Base-by-base conservation (phyloP, 2,888 invertebrate species). In the Athalia circularis region DNA sequence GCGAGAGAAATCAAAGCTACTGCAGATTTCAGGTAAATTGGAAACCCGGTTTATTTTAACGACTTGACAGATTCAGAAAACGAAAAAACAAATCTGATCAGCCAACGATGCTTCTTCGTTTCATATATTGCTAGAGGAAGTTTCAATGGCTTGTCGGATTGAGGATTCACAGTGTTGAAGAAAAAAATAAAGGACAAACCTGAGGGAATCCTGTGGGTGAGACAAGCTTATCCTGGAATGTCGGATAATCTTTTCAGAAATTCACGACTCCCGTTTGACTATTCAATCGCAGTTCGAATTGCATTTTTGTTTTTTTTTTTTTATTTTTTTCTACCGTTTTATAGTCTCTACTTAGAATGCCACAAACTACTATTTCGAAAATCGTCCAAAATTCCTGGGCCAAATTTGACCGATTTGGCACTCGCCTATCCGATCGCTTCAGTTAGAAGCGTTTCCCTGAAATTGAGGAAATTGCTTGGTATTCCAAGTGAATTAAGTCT, bases 401-500 rank as follows among this genome's bases (percentile, higher is more conserved):
- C 45, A 45, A 64, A 45, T 48, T 48, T n/a, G 48, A 15, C 47
- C 65, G 48, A 65, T 48, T 65, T 15, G 48, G 65, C 48, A 13
- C 4, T 47, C 3, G 7, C 13, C 48, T 3, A 13, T 13, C 6
- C 3, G 6, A 0, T 6, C 61, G 6, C 45, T 11, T 9, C 48
- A n/a, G 8, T n/a, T 11, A 11, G 45, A 9, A 48, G 48, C 65
- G 13, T 65, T 65, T 65, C n/a, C 7, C 13, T 13, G 29, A 65
- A 65, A 65, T 65, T 65, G 65, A 48, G 47, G 65, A 65, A 65
- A 65, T 65, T 48, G 48, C 65, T 65, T 65, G 48, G 48, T 48
- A 65, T 65, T 65, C 65, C 15, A 13, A 65, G 48, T 48, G 65
- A 65, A 65, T 65, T 65, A 48, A 65, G 65, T 65, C 47, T 48